Conservation (phyloP, 2,888 invertebrate genomes). For the Ditula angustiorana region DNA sequence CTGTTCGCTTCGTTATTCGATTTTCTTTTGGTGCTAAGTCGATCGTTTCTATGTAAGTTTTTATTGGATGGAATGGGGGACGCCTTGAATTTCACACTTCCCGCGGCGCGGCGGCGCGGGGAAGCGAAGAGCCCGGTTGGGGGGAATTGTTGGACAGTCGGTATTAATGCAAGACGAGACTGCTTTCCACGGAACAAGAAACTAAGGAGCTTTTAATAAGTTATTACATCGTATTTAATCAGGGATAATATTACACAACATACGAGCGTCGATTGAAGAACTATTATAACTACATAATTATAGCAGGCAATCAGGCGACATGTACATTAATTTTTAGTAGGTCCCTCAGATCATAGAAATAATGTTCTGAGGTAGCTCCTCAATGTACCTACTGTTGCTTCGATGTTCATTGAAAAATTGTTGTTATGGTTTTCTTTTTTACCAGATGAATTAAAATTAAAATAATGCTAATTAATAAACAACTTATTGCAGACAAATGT, state of each 20-base stretch:
- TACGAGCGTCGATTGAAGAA: neutral
- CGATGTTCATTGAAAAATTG: too few species aligned
- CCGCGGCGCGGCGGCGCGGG: conserved; percentile 54
- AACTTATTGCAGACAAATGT: too few species aligned
- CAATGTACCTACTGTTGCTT: too few species aligned
- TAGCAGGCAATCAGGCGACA: too few species aligned
- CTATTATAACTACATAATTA: too few species aligned
- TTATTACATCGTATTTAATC: conserved; percentile 32
- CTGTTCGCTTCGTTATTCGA: conserved; percentile 42
- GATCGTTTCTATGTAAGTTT: conserved; percentile 51
- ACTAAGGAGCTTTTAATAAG: conserved; percentile 51
- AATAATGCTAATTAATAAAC: too few species aligned
- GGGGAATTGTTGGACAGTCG: conserved; percentile 63
- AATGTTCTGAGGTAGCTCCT: too few species aligned
- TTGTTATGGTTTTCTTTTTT: too few species aligned
- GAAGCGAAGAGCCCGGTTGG: conserved; percentile 57
- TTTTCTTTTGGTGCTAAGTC: conserved; percentile 47
- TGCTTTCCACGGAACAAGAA: conserved; percentile 53
- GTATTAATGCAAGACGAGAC: conserved; percentile 51
- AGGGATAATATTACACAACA: neutral
- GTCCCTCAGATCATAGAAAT: too few species aligned
- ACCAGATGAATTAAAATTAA: too few species aligned
- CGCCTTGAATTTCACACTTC: conserved; percentile 70
- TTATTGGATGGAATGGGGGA: conserved; percentile 53
- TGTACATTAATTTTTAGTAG: too few species aligned